These are phyloP conservation scores for Danio jaintianensis DNA, from an alignment of 2,797 vertebrate species.

Conservation along the genomic window DNA sequence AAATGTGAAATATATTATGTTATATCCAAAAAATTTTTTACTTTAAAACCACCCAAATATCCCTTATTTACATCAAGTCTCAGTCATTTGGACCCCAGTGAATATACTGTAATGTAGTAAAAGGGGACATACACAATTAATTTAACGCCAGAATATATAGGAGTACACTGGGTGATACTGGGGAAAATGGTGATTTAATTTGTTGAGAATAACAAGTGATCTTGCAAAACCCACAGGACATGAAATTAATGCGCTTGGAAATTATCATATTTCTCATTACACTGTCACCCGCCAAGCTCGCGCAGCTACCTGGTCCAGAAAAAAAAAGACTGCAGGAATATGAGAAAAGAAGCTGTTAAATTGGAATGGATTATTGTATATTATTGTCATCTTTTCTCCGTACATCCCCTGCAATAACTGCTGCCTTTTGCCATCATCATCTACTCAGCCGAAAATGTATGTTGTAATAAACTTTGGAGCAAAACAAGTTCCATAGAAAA, in stretches of 20 bases:
- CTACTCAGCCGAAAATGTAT: conserved; percentile 49
- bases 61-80: not conserved
- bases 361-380: conserved; percentile 63
- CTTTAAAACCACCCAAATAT: not conserved
- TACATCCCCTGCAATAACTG: conserved; percentile 55
- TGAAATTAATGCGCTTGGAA: conserved; percentile 68
- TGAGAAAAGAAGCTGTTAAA: conserved; percentile 57
- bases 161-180: conserved; percentile 54
- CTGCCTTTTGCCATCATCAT: conserved; percentile 52
- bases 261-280: conserved; percentile 74
- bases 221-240: conserved; percentile 68
- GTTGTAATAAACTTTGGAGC: conserved; percentile 46
- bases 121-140: conserved; percentile 48
- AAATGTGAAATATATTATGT: not conserved
- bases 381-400: conserved; percentile 60
- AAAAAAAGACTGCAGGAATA: conserved; percentile 46
- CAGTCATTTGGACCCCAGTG: not conserved
- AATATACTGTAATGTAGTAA: conserved; percentile 26
- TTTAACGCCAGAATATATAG: conserved; percentile 40
- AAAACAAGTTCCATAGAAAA: conserved; percentile 21
- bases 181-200: conserved; percentile 67
- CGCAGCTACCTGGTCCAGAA: conserved; percentile 60
- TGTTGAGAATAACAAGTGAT: conserved; percentile 69
- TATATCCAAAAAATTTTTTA: not conserved
- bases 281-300: conserved; percentile 59